Conservation (phyloP, 1,140 invertebrate species). For the Periplaneta americana region DNA sequence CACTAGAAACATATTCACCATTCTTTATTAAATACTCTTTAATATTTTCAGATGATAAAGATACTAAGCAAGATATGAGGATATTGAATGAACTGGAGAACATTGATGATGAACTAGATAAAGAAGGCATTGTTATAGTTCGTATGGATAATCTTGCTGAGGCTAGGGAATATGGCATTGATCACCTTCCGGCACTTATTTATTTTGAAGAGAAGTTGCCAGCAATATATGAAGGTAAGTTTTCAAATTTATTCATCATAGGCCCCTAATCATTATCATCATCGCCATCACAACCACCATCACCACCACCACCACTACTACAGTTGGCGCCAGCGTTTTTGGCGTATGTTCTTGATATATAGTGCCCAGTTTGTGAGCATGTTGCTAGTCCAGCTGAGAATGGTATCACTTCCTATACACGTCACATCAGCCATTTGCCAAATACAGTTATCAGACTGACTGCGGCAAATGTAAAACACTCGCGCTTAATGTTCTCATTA, state of each 20-base stretch:
- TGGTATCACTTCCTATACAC: too few relatives aligned
- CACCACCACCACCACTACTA: too few relatives aligned
- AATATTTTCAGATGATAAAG: slow-evolving; percentile 70
- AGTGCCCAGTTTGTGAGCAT: too few relatives aligned
- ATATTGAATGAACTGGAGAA: slow-evolving; percentile 86
- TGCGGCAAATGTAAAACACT: too few relatives aligned
- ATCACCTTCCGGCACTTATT: slow-evolving; percentile 79
- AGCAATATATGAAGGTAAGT: slow-evolving; percentile 73
- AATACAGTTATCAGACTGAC: too few relatives aligned
- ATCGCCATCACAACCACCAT: too few relatives aligned
- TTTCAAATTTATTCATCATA: background rate
- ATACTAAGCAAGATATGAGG: slow-evolving; percentile 81
- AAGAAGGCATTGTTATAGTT: slow-evolving; percentile 84
- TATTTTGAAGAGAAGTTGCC: slow-evolving; percentile 92
- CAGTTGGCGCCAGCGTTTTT: too few relatives aligned
- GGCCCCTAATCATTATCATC: too few relatives aligned
- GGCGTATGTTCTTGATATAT: too few relatives aligned
- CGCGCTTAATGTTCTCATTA: too few relatives aligned
- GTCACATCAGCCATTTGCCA: too few relatives aligned
- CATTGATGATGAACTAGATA: slow-evolving; percentile 87
- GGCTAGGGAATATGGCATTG: slow-evolving; percentile 86
- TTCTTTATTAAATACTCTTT: background rate
- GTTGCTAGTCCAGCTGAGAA: too few relatives aligned
- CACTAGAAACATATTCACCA: background rate
- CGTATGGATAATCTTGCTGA: slow-evolving; percentile 82